phyloP scores from a whole-genome alignment of 2,113 vertebrate genomes.

The Phaetusa simplex region DNA sequence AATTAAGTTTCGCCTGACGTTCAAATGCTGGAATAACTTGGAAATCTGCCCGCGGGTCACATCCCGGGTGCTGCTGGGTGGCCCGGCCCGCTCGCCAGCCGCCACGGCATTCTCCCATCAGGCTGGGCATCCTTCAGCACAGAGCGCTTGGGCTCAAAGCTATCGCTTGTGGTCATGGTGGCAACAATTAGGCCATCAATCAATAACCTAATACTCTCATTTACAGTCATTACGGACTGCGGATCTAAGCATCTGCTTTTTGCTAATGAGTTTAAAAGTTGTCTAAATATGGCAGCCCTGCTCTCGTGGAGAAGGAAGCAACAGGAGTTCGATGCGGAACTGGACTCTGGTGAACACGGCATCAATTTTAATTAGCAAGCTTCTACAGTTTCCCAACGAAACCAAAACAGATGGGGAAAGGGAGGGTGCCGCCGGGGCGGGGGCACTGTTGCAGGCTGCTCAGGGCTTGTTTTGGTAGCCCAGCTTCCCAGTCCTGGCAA shows the following conservation, averaged over 20 bases:
- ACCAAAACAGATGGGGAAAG: background rate
- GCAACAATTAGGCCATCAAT: conserved; percentile 60
- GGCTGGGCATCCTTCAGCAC: background rate
- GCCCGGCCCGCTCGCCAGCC: background rate
- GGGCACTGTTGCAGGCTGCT: background rate
- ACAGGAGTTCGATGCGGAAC: conserved; percentile 5
- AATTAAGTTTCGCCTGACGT: conserved; percentile 18
- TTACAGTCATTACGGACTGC: conserved; percentile 59
- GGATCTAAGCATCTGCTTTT: conserved; percentile 30
- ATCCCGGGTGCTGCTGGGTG: background rate
- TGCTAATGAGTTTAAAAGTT: conserved; percentile 58
- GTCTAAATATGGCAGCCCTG: conserved; percentile 34
- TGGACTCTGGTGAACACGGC: background rate
- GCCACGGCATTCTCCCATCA: background rate
- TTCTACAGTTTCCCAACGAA: background rate
- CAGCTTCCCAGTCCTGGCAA: background rate
- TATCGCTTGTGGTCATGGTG: conserved; percentile 3
- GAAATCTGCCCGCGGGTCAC: background rate
- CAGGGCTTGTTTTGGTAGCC: accelerated
- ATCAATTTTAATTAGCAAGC: conserved; percentile 44
- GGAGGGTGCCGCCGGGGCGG: background rate
- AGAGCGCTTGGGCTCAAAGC: background rate
- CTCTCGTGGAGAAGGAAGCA: background rate
- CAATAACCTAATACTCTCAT: conserved; percentile 60
- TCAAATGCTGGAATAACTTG: background rate